phyloP scores from a whole-genome alignment of 92 coral and sea anemone species.

The Hydrozoanthus gracilis region DNA sequence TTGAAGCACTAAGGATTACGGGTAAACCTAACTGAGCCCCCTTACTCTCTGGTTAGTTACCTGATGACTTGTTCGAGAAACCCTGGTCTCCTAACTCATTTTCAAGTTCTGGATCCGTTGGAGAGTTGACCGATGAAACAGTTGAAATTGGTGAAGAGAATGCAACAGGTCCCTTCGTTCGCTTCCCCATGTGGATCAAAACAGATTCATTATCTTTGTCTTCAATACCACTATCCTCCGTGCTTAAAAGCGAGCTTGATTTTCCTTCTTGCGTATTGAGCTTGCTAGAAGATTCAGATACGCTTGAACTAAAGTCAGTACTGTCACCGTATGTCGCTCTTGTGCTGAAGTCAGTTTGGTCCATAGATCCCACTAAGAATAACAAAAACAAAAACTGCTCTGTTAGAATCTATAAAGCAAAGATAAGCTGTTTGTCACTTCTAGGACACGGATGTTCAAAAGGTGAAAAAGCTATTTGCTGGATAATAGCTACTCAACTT shows the following conservation, averaged over 20 bases:
- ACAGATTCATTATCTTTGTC: conserved; percentile 23
- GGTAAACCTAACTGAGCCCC: neutral
- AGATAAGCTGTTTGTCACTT: too few relatives aligned
- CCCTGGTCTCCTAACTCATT: neutral
- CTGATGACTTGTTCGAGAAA: neutral
- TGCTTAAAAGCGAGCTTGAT: neutral
- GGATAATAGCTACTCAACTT: too few relatives aligned
- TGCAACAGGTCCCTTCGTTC: conserved; percentile 25
- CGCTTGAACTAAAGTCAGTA: conserved; percentile 8
- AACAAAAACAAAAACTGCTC: neutral
- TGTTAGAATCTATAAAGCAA: too few relatives aligned
- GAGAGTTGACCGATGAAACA: neutral
- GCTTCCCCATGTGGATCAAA: neutral
- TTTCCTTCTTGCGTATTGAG: neutral
- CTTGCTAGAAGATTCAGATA: neutral
- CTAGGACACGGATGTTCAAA: too few relatives aligned
- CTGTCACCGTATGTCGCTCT: conserved; percentile 32
- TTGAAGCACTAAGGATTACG: too few relatives aligned
- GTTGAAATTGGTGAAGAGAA: conserved; percentile 36
- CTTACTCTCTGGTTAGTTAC: neutral
- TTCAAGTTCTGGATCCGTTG: neutral
- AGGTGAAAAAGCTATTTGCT: too few relatives aligned
- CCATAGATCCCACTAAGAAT: neutral
- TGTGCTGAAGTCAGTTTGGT: conserved; percentile 5
- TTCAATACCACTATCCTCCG: conserved; percentile 31